Conservation (phyloP, 2,888 invertebrate genomes). For the Cyrtodaria siliqua region DNA sequence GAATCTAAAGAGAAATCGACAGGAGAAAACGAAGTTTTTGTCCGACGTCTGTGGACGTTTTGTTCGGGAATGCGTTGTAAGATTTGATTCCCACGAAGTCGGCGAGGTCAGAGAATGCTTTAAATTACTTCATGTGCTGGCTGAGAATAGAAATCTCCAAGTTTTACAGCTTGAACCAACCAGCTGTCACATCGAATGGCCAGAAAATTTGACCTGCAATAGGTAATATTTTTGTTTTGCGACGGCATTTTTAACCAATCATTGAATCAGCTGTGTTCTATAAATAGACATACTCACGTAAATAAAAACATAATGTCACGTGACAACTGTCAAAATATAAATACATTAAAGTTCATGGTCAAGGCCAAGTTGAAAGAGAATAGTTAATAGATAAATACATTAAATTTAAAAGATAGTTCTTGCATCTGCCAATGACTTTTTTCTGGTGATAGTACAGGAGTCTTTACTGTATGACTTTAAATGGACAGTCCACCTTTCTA, state of each 20-base stretch:
- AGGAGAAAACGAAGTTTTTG: slow-evolving; percentile 80
- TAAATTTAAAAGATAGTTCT: no score
- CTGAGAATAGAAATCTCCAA: slow-evolving; percentile 82
- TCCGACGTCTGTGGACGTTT: slow-evolving; percentile 83
- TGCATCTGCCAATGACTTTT: no score
- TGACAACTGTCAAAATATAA: no score
- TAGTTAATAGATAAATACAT: no score
- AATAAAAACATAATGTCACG: no score
- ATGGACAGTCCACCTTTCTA: no score
- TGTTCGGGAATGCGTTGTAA: slow-evolving; percentile 81
- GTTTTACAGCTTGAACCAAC: slow-evolving; percentile 82
- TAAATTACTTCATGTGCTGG: slow-evolving; percentile 77
- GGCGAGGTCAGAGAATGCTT: slow-evolving; percentile 80
- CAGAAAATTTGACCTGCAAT: slow-evolving; percentile 83
- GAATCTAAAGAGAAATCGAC: slow-evolving; percentile 66
- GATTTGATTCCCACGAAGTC: slow-evolving; percentile 81
- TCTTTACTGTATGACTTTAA: no score
- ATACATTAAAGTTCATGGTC: no score
- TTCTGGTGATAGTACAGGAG: no score
- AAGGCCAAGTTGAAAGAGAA: no score
- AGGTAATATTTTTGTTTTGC: slow-evolving; percentile 70
- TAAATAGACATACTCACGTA: slow-evolving; percentile 54
- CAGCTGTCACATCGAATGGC: slow-evolving; percentile 86
- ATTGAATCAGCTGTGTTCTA: slow-evolving; percentile 49
- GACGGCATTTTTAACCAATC: slow-evolving; percentile 25